Evolutionary conservation across 2,888 invertebrate species (phyloP), one percentile per base, ranked within the genome.

Genomic region (Idaea aversata): DNA sequence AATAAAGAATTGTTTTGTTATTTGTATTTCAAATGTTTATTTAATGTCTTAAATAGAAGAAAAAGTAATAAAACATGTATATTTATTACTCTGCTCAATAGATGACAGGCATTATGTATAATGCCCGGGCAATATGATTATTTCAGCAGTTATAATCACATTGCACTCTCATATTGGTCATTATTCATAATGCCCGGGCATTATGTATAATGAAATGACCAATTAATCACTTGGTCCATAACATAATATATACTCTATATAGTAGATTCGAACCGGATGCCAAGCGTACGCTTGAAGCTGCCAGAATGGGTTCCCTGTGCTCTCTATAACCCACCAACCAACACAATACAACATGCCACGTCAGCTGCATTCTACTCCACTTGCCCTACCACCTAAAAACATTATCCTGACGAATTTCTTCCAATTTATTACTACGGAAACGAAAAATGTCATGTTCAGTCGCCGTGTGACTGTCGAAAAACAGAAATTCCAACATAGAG

Each of bases 181-280:
- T n/a, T n/a, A n/a, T n/a, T n/a, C n/a, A n/a, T n/a, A n/a, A n/a
- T n/a, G n/a, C n/a, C n/a, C n/a, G n/a, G n/a, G n/a, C n/a, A n/a
- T n/a, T n/a, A n/a, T n/a, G n/a, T n/a, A n/a, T n/a, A n/a, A n/a
- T n/a, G n/a, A n/a, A n/a, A n/a, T n/a, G n/a, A n/a, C n/a, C n/a
- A n/a, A n/a, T n/a, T n/a, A n/a, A n/a, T n/a, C n/a, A n/a, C n/a
- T n/a, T n/a, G n/a, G n/a, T n/a, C n/a, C n/a, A n/a, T n/a, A n/a
- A n/a, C n/a, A n/a, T n/a, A n/a, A 25, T 25, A 47, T 47, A 47
- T 47, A 47, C 47, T 82, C 78, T 25, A 79, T 83, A 83, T 80
- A 81, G 82, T 80, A 85, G 86, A n/a, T n/a, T n/a, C n/a, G n/a
- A 84, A 82, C 61, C 71, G 78, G 85, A 91, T 91, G 88, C 89